Percentiles rank a stretch among this genome's conserved stretches.
phyloP scores from a whole-genome alignment of 2,113 vertebrate species.

The Ptilorrhoa leucosticta region DNA sequence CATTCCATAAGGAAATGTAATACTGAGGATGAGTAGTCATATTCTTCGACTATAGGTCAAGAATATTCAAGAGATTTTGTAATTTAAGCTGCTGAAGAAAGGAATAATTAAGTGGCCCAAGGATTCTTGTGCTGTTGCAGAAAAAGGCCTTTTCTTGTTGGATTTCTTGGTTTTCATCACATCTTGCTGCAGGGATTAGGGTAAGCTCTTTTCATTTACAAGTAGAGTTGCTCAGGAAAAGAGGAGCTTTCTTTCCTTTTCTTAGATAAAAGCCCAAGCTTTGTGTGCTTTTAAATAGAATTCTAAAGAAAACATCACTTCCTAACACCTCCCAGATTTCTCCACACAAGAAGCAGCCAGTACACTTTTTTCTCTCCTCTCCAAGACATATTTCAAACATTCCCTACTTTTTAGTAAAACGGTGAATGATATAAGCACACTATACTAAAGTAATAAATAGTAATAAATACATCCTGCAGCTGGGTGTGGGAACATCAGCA shows the following conservation, averaged over 20 bases:
- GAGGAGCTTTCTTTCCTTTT: conserved; percentile 6
- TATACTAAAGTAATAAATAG: background rate
- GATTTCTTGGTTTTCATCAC: conserved; percentile 55
- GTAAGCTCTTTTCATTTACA: conserved; percentile 51
- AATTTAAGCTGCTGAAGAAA: conserved; percentile 46
- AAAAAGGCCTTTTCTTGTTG: conserved; percentile 13
- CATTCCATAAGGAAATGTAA: conserved; percentile 1
- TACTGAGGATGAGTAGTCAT: background rate
- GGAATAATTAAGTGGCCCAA: conserved; percentile 30
- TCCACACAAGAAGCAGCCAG: background rate
- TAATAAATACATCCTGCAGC: background rate
- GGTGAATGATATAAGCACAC: background rate
- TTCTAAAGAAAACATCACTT: background rate
- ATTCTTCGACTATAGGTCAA: background rate
- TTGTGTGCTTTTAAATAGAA: background rate
- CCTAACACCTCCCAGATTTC: background rate
- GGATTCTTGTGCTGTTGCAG: conserved; percentile 12
- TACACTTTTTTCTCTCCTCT: background rate
- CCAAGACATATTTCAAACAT: background rate
- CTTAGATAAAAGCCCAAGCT: background rate
- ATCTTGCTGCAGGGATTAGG: conserved; percentile 21
- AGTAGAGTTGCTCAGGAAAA: conserved; percentile 37
- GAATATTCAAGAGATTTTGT: conserved; percentile 34
- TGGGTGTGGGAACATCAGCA: background rate
- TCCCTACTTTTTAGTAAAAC: background rate